These are phyloP conservation scores for Dryoscopus gambensis DNA, from an alignment of 2,113 vertebrate species.

Conservation along the genomic window DNA sequence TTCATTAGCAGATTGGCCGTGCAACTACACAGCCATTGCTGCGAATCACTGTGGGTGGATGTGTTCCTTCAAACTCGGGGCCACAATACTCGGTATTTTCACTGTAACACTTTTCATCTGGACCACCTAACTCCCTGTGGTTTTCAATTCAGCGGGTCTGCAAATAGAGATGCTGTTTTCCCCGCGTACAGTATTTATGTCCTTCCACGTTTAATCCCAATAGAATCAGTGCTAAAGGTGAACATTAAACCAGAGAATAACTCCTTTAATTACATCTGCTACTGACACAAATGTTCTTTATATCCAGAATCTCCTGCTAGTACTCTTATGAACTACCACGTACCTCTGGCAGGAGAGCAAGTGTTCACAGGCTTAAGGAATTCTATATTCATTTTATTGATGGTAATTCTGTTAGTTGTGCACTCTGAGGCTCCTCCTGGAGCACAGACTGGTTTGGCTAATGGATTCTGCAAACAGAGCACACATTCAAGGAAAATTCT, in stretches of 20 bases:
- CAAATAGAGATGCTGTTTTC: neutral
- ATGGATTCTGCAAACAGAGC: constrained; percentile 34
- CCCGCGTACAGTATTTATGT: neutral
- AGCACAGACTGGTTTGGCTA: constrained; percentile 38
- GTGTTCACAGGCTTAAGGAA: neutral
- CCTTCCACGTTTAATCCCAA: neutral
- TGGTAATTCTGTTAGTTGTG: neutral
- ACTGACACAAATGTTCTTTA: constrained; percentile 35
- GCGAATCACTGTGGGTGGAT: neutral
- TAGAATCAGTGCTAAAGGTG: constrained; percentile 41
- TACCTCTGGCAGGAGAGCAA: neutral
- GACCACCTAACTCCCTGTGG: neutral
- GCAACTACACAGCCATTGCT: neutral
- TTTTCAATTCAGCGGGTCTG: neutral
- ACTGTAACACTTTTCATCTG: constrained; percentile 6
- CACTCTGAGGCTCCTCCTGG: constrained; percentile 4
- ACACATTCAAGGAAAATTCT: constrained; percentile 50
- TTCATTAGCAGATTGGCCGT: neutral
- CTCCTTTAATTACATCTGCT: constrained; percentile 24
- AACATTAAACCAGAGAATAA: neutral
- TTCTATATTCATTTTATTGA: constrained; percentile 20
- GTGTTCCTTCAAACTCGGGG: neutral
- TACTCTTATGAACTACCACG: neutral
- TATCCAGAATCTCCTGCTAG: neutral
- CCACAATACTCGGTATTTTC: neutral